A percentile compares a stretch with the other conserved stretches of the same genome.
Conservation (phyloP, 2,888 invertebrate species). For the Yponomeuta plumbellus region DNA sequence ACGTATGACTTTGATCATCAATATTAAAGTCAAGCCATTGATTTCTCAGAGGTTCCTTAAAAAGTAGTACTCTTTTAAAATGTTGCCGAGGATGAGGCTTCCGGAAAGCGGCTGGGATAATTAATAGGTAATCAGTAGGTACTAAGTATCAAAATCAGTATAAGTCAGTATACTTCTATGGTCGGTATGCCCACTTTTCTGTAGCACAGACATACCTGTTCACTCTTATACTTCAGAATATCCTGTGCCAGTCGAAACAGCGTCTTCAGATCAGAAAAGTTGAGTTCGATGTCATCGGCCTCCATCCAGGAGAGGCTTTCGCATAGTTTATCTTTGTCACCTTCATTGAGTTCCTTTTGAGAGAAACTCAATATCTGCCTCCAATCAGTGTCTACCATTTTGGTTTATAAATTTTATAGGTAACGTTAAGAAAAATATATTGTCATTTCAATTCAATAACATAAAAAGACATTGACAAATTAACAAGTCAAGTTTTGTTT, state of each 20-base stretch:
- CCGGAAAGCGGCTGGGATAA: too few species aligned
- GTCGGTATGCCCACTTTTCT: too few species aligned
- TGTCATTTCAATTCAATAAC: neutral
- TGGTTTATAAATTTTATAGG: conserved; percentile 20
- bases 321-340: conserved; percentile 80
- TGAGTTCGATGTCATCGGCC: conserved; percentile 74
- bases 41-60: too few species aligned
- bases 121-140: too few species aligned
- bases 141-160: neutral
- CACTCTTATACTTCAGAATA: conserved; percentile 80
- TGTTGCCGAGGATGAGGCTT: too few species aligned
- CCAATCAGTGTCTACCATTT: conserved; percentile 76
- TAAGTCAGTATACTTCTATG: too few species aligned
- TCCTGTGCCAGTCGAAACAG: conserved; percentile 80
- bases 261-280: conserved; percentile 72
- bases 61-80: too few species aligned
- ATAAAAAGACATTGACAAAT: neutral
- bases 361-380: conserved; percentile 73
- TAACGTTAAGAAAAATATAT: conserved; percentile 13
- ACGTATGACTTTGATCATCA: too few species aligned
- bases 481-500: conserved; percentile 3
- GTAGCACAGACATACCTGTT: conserved; percentile 69
- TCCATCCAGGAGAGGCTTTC: conserved; percentile 79
- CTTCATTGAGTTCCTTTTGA: conserved; percentile 72
- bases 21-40: too few species aligned